phyloP scores from a whole-genome alignment of 2,797 vertebrate species.

The Anguilla marmorata region DNA sequence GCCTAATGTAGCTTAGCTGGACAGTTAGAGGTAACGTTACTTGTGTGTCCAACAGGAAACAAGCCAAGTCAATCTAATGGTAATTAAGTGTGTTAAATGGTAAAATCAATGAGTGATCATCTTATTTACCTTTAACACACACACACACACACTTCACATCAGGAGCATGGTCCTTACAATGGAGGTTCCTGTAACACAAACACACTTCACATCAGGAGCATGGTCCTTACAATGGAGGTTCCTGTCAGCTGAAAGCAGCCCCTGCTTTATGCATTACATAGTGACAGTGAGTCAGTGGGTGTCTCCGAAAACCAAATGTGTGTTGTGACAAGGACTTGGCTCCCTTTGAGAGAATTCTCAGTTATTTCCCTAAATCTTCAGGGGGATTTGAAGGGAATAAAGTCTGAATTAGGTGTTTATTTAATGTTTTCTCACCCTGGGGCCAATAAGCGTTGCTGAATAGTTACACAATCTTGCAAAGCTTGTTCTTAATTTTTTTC shows the following conservation, averaged over 20 bases:
- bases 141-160: not conserved
- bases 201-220: not conserved
- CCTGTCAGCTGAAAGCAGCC: not conserved
- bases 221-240: not conserved
- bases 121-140: not conserved
- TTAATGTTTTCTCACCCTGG: not conserved
- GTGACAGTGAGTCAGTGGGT: not conserved
- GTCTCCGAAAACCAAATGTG: not conserved
- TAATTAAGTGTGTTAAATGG: not conserved
- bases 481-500: conserved; percentile 62
- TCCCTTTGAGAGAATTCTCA: too few species aligned
- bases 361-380: not conserved
- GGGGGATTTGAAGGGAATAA: not conserved
- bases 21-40: too few species aligned
- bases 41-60: too few species aligned
- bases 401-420: not conserved
- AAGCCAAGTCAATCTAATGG: not conserved
- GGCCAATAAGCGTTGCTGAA: conserved; percentile 76
- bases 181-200: not conserved
- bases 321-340: not conserved
- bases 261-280: not conserved
- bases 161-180: not conserved
- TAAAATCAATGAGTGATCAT: not conserved
- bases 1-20: too few species aligned
- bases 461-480: conserved; percentile 69